Base-by-base conservation (phyloP, 2,888 invertebrate species). In the Camptogramma bilineatum region DNA sequence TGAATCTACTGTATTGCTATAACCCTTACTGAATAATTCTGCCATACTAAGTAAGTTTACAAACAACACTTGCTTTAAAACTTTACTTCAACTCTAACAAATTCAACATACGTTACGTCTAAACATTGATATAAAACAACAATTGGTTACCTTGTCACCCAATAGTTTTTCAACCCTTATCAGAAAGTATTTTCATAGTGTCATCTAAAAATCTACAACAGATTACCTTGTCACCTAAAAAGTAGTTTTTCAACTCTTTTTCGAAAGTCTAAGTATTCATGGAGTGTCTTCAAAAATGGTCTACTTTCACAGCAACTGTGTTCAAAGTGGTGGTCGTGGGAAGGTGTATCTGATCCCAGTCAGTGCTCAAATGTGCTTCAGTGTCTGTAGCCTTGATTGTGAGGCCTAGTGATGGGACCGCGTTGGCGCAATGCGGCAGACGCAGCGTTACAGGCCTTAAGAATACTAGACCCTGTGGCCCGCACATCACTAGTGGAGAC, bases 401-500 rank as follows among this genome's bases (percentile, higher is more conserved):
- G 72, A 97, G 94, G 63, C 96, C 96, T 79, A 97, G 92, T 55
- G 96, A 96, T 39, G 96, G 95, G 67, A 96, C 95, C 56, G 96
- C 96, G 84, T 96, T 96, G 73, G 96, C 96, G 86, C 96, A 96
- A 86, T 97, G 98, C 72, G 99, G 99, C 83, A 99, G 96, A 73
- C 97, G 95, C 60, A 99, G 94, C 78, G 98, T 98, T 80, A 98
- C 98, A 56, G 98, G 98, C 83, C 96, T 95, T 66, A 95, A 91
- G 93, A 99, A 99, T 87, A 96, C 96, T 73, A 98, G 95, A 73
- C 98, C 96, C 92, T 98, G 98, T 21, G 99, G 99, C 68, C 99
- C 98, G 93, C 98, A 99, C 97, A 98, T 98, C 81, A 99, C 98
- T 80, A 98, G 94, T 66, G 98, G 98, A 79, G 98, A 98, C 78